Percentiles rank a stretch among this genome's conserved stretches.
Evolutionary conservation across 2,113 vertebrate genomes (phyloP).

Genomic region (Gallinago media): DNA sequence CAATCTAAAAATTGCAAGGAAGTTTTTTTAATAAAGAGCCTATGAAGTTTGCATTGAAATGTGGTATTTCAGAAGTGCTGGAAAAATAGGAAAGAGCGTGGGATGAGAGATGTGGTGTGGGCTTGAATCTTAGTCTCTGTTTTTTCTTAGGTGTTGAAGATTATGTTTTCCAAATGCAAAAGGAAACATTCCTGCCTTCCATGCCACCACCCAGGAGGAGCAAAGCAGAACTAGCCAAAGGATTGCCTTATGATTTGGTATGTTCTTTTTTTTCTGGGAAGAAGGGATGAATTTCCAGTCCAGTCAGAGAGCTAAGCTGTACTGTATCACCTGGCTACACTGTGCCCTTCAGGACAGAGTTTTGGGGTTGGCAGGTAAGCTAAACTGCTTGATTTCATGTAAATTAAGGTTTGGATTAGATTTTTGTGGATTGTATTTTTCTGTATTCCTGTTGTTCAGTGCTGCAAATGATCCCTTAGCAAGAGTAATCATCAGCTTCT

Average conservation of each 20-base stretch:
- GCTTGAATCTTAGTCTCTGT: conserved; percentile 24
- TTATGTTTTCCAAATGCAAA: not conserved
- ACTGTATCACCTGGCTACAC: not conserved
- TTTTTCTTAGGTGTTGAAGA: conserved; percentile 22
- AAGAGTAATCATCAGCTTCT: not conserved
- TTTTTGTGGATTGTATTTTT: not conserved
- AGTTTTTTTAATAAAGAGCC: not conserved
- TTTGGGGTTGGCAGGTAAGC: not conserved
- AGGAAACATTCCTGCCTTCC: not conserved
- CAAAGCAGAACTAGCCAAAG: not conserved
- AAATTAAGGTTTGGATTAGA: not conserved
- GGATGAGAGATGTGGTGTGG: conserved; percentile 51
- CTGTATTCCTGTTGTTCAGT: not conserved
- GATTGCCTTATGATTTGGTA: not conserved
- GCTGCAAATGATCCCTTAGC: not conserved
- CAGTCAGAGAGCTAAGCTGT: not conserved
- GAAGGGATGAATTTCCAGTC: not conserved
- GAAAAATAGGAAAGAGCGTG: conserved; percentile 23
- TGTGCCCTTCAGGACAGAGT: not conserved
- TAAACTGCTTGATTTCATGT: not conserved
- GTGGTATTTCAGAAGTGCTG: conserved; percentile 1
- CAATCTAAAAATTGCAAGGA: not conserved
- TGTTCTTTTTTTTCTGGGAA: not conserved
- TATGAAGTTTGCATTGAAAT: conserved; percentile 17
- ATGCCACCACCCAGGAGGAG: not conserved